A percentile compares a stretch with the other conserved stretches of the same genome.
These are phyloP conservation scores for Caenorhabditis remanei DNA, from an alignment of 1,140 invertebrate species.

Conservation along the genomic window DNA sequence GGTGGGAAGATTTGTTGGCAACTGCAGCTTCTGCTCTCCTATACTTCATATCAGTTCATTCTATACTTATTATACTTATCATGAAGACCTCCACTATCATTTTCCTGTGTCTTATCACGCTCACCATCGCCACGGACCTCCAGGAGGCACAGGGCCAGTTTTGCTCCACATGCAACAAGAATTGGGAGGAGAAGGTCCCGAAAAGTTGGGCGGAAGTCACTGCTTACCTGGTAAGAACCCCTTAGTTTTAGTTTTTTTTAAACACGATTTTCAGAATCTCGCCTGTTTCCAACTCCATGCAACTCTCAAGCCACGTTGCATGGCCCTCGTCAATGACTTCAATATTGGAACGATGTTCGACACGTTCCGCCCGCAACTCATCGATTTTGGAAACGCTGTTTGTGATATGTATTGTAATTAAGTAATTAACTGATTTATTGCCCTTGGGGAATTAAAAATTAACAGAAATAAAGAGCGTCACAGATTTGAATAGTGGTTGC, in stretches of 20 bases:
- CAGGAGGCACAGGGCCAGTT: slow-evolving; percentile 22
- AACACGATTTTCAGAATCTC: slow-evolving; percentile 28
- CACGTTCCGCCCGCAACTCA: slow-evolving; percentile 23
- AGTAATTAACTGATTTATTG: background rate
- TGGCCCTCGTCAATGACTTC: slow-evolving; percentile 13
- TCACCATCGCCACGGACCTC: background rate
- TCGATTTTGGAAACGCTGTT: slow-evolving; percentile 29
- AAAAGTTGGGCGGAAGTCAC: slow-evolving; percentile 20
- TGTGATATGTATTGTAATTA: slow-evolving; percentile 42
- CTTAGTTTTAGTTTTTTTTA: background rate
- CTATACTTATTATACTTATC: background rate
- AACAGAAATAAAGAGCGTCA: slow-evolving; percentile 1
- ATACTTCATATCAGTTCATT: background rate
- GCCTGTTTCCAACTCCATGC: slow-evolving; percentile 18
- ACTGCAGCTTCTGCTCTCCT: background rate
- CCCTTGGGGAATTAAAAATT: too few relatives aligned
- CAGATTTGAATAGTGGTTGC: slow-evolving; percentile 20
- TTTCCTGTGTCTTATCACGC: background rate
- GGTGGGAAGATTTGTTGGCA: too few relatives aligned
- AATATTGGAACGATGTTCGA: slow-evolving; percentile 1
- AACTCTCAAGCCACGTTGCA: slow-evolving; percentile 4
- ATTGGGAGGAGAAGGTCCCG: slow-evolving; percentile 20
- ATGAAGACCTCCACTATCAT: background rate
- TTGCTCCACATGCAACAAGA: background rate
- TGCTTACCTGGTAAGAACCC: background rate